Evolutionary conservation across 2,888 invertebrate species (phyloP).

Genomic region (Tiliacea aurago): DNA sequence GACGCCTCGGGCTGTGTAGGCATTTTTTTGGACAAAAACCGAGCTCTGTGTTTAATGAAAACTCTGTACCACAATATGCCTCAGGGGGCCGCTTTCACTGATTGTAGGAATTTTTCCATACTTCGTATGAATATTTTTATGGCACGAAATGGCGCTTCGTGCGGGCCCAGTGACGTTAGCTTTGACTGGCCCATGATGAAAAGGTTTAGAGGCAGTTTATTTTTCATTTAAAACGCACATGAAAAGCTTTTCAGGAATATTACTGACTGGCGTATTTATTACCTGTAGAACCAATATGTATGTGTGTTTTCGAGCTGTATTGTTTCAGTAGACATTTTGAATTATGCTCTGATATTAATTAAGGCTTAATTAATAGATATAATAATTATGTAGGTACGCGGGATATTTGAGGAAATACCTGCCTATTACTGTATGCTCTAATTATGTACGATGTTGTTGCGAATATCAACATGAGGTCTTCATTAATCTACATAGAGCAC

Average conservation of each 20-base stretch:
- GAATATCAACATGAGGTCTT: conserved; percentile 28
- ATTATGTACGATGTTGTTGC: conserved; percentile 19
- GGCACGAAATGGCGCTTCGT: conserved; percentile 66
- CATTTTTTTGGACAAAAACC: conserved; percentile 86
- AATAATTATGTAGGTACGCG: conserved; percentile 26
- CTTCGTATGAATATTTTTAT: conserved; percentile 85
- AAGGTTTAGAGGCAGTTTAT: conserved; percentile 64
- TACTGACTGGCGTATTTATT: conserved; percentile 45
- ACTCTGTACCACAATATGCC: conserved; percentile 87
- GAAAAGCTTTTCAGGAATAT: conserved; percentile 61
- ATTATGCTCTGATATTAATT: conserved; percentile 35
- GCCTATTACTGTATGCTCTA: conserved; percentile 18
- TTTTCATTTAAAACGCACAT: conserved; percentile 58
- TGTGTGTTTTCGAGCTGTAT: conserved; percentile 21
- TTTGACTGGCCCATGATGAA: conserved; percentile 69
- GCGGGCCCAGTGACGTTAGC: conserved; percentile 61
- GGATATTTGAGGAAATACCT: conserved; percentile 21
- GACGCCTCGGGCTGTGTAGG: conserved; percentile 82
- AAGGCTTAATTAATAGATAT: conserved; percentile 32
- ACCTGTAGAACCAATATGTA: conserved; percentile 43
- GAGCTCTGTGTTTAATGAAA: conserved; percentile 88
- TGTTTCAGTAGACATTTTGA: conserved; percentile 33
- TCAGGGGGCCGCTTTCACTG: conserved; percentile 86
- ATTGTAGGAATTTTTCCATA: conserved; percentile 86
- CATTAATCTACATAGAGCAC: background rate